These are phyloP conservation scores for Caenorhabditis imperialis DNA, from an alignment of 2,888 invertebrate genomes.

Conservation along the genomic window DNA sequence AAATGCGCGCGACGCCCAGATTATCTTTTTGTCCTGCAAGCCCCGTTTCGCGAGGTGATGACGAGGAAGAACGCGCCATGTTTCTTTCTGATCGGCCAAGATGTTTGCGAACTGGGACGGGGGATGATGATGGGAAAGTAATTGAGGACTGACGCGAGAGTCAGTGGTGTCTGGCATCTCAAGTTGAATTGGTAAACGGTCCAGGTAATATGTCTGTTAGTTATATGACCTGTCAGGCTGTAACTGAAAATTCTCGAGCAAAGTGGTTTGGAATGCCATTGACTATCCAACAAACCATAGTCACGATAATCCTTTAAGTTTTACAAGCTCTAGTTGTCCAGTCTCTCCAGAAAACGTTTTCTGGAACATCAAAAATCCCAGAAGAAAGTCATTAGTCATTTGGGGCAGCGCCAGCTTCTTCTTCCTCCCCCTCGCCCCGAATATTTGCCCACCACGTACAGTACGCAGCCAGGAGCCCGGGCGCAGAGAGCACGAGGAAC, in stretches of 20 bases:
- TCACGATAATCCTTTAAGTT: no score
- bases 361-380: no score
- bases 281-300: no score
- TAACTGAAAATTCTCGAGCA: no score
- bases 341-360: no score
- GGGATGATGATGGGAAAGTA: conserved; percentile 7
- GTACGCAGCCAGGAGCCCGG: conserved; percentile 43
- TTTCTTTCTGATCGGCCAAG: conserved; percentile 35
- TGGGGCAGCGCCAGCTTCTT: conserved; percentile 2
- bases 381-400: conserved; percentile 16
- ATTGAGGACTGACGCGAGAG: conserved; percentile 9
- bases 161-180: no score
- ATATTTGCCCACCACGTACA: conserved; percentile 45
- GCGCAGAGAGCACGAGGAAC: conserved; percentile 5
- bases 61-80: conserved; percentile 11
- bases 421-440: conserved; percentile 28
- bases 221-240: no score
- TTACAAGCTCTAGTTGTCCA: no score
- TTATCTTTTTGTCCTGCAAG: conserved; percentile 43
- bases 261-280: no score
- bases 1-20: conserved; percentile 41
- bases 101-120: conserved; percentile 18
- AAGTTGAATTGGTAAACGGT: no score
- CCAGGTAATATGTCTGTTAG: no score
- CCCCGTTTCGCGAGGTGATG: conserved; percentile 25